A percentile compares a stretch with the other conserved stretches of the same genome.
Conservation (phyloP, 2,797 vertebrate genomes). For the Phylloscopus collybita region DNA sequence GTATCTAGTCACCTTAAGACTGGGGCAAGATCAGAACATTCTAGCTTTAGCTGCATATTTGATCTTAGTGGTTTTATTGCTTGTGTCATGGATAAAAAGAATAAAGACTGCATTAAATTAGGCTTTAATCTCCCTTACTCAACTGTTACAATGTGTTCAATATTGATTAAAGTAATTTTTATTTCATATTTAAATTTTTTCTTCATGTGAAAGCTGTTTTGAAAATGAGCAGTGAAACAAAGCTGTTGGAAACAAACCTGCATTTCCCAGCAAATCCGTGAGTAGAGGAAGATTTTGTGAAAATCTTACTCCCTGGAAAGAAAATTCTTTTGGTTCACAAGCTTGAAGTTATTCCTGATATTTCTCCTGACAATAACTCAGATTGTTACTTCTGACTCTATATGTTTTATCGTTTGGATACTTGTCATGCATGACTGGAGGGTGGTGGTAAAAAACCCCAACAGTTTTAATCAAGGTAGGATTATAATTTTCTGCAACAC, state of each 20-base stretch:
- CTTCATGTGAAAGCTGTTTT: neutral
- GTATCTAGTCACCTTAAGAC: neutral
- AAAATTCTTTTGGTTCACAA: conserved; percentile 40
- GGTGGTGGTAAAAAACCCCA: conserved; percentile 22
- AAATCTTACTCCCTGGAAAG: conserved; percentile 39
- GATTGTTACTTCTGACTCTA: conserved; percentile 54
- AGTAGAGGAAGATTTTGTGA: conserved; percentile 1
- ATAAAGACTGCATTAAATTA: neutral
- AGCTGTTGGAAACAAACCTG: neutral
- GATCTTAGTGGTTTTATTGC: neutral
- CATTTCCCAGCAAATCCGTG: neutral
- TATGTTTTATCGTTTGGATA: conserved; percentile 71
- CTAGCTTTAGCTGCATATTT: neutral
- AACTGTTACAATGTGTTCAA: neutral
- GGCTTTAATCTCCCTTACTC: neutral
- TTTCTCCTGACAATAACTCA: conserved; percentile 69
- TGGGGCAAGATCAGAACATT: neutral
- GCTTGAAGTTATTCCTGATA: conserved; percentile 47
- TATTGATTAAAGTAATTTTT: neutral
- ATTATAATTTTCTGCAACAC: conserved; percentile 79
- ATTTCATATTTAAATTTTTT: neutral
- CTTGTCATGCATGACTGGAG: conserved; percentile 70
- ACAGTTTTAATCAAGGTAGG: conserved; percentile 75
- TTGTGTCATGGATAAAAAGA: neutral
- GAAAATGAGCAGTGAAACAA: neutral